phyloP scores from a whole-genome alignment of 2,113 vertebrate species.

The Callospermophilus lateralis region DNA sequence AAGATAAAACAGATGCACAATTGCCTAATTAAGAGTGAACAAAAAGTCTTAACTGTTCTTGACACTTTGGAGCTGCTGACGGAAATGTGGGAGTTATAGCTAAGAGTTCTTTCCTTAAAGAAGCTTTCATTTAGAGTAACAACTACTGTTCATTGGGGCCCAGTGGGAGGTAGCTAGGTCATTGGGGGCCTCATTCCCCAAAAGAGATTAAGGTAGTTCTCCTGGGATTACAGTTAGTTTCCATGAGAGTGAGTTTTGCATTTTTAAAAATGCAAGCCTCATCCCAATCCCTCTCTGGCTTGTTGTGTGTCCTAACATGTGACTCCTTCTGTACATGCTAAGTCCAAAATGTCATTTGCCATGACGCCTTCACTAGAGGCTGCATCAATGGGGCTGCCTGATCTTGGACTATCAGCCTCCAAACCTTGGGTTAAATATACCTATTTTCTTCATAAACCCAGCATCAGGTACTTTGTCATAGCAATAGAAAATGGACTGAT shows the following conservation, averaged over 20 bases:
- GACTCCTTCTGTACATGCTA: background rate
- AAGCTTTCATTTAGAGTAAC: background rate
- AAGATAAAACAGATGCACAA: slow-evolving; percentile 5
- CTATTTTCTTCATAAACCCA: background rate
- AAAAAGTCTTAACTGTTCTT: background rate
- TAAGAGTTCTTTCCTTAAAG: background rate
- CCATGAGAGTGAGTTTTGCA: background rate
- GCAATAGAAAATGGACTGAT: background rate
- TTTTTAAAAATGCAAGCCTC: background rate
- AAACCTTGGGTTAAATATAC: background rate
- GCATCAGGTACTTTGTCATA: background rate
- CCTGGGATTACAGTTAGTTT: background rate
- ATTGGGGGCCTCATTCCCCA: background rate
- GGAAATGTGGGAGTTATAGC: background rate
- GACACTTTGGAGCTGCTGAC: background rate
- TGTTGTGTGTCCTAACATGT: background rate
- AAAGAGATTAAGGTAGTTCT: background rate
- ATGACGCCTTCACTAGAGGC: background rate
- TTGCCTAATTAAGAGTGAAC: slow-evolving; percentile 25
- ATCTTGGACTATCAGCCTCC: background rate
- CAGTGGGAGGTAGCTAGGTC: background rate
- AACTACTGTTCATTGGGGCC: background rate
- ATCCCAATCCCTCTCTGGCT: background rate
- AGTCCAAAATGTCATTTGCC: background rate
- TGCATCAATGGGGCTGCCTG: background rate